Evolutionary conservation across 2,113 vertebrate genomes (phyloP).

Genomic region (Entomyzon cyanotis): DNA sequence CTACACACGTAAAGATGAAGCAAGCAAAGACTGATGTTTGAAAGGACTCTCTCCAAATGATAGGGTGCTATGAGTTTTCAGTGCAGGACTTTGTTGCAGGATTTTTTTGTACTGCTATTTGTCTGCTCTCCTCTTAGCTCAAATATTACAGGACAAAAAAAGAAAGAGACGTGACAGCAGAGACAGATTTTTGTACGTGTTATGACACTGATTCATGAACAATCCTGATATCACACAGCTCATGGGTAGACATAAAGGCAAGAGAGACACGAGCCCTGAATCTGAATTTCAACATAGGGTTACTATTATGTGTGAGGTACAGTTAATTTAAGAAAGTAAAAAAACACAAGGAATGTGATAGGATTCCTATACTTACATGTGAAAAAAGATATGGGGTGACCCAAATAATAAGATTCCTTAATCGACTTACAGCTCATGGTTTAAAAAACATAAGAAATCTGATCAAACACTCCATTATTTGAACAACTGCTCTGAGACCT

Average conservation of each 20-base stretch:
- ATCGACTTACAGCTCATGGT: neutral
- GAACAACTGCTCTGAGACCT: neutral
- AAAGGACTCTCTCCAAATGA: neutral
- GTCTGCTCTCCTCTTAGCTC: neutral
- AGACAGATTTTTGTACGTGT: neutral
- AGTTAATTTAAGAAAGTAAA: neutral
- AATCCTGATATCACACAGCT: neutral
- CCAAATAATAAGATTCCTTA: neutral
- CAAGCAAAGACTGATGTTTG: neutral
- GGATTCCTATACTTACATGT: neutral
- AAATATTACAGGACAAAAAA: neutral
- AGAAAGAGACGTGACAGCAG: neutral
- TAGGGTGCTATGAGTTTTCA: neutral
- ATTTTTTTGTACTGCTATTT: neutral
- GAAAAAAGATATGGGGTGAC: neutral
- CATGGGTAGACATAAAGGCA: neutral
- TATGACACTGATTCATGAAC: neutral
- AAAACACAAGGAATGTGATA: neutral
- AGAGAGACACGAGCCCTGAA: neutral
- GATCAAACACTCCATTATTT: neutral
- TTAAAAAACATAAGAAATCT: neutral
- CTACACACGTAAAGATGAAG: neutral
- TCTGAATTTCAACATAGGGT: neutral
- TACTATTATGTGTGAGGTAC: neutral
- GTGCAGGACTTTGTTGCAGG: neutral